Evolutionary conservation across 2,113 vertebrate species (phyloP).

Genomic region (Glareola pratincola): DNA sequence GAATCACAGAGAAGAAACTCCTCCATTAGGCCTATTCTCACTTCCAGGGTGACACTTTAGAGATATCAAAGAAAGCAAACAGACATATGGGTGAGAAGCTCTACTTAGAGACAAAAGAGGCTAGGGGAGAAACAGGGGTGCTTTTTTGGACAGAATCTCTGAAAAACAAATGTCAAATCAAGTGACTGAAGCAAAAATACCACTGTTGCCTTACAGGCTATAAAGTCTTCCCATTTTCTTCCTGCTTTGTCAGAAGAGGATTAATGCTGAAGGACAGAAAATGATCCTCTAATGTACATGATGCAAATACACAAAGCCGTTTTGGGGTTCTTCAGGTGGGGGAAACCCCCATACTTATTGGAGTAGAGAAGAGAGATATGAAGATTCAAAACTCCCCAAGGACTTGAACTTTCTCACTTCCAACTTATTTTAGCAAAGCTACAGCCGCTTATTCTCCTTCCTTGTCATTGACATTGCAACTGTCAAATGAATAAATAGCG

Average conservation of each 20-base stretch:
- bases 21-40: background rate
- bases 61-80: background rate
- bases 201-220: conserved; percentile 18
- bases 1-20: background rate
- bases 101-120: background rate
- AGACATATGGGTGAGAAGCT: background rate
- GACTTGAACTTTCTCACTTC: background rate
- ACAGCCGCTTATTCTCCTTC: background rate
- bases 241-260: background rate
- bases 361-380: background rate
- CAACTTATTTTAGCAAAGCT: background rate
- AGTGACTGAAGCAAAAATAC: conserved; percentile 54
- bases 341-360: background rate
- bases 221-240: background rate
- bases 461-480: conserved; percentile 7
- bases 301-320: background rate
- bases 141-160: background rate
- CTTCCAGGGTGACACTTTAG: background rate
- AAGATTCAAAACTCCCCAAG: background rate
- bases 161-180: conserved; percentile 37
- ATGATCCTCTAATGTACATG: background rate
- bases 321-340: background rate
- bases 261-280: background rate
- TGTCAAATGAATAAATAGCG: conserved; percentile 33
- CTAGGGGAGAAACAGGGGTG: background rate